Evolutionary conservation across 2,797 vertebrate species (phyloP).

Genomic region (Mycteria americana): DNA sequence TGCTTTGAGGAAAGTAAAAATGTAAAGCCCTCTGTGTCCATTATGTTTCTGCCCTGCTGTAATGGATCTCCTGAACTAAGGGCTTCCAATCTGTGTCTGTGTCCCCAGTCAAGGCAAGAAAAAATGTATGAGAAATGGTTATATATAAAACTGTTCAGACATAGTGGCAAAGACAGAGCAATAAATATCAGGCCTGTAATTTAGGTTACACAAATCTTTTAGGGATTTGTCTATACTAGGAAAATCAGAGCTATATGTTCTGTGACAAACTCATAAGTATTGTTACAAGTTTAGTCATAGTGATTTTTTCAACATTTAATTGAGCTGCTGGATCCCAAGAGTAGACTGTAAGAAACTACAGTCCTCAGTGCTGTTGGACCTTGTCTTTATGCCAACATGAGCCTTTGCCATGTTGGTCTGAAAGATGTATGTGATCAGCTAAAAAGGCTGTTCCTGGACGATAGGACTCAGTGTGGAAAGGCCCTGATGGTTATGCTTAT

Average conservation of each 20-base stretch:
- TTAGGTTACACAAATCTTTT: background rate
- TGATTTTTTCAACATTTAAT: background rate
- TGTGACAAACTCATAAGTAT: background rate
- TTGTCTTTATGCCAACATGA: background rate
- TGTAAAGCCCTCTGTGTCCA: background rate
- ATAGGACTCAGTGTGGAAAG: background rate
- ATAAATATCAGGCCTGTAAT: background rate
- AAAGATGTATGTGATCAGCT: background rate
- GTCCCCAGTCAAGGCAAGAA: background rate
- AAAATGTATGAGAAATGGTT: background rate
- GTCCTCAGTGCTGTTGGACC: background rate
- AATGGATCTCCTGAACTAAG: background rate
- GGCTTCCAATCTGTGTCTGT: background rate
- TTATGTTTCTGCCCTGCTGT: background rate
- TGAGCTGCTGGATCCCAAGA: background rate
- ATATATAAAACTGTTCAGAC: background rate
- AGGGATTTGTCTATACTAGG: background rate
- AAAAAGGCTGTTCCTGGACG: background rate
- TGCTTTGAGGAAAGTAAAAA: background rate
- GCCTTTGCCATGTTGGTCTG: background rate
- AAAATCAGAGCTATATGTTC: background rate
- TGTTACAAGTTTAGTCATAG: background rate
- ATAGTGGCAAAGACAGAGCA: background rate
- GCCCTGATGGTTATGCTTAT: background rate
- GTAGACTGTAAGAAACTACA: background rate